Evolutionary conservation across 2,113 vertebrate genomes (phyloP), one percentile per base, ranked within the genome.

Genomic region (Alosa alosa): DNA sequence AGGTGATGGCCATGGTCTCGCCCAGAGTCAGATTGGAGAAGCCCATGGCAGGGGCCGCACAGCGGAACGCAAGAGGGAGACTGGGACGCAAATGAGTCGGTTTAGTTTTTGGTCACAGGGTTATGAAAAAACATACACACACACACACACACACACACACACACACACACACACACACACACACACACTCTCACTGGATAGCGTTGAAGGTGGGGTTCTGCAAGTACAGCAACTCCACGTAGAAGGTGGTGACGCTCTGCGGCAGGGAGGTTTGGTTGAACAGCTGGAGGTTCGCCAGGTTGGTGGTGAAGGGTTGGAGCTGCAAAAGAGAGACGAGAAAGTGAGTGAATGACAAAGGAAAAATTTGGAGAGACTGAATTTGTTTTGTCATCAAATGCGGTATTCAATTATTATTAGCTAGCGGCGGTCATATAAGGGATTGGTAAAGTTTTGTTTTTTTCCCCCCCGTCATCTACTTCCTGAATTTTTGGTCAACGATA

Each of bases 201-300:
- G 94, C 92, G 44, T 90, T 92, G 88, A 95, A 95, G 87, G 91
- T 91, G 82, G 87, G 87, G 82, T 94, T 81, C 86, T 92, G 83
- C 2, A 31, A 75, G 64, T 94, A 96, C 0, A 96, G 0, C 0
- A 94, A 90, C 47, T 87, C 7, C 0, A 89, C 89, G 88, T 93
- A 95, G 88, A 87, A 93, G n/a, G 57, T 0, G 11, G 87, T 87
- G 87, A 95, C 89, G 46, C 94, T 91, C 10, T 17, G 7, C 0
- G 92, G 89, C 46, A 92, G 49, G 6, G 0, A 0, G 0, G 81
- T 68, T 1, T 88, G 45, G 64, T 88, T 87, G 84, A 96, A 68
- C 39, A 95, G 92, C 15, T 89, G 90, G 0, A 96, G 84, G 88
- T 95, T 95, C 84, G 57, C 44, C 68, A 36, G 87, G 88, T 96